Evolutionary conservation across 2,888 invertebrate genomes (phyloP).

Genomic region (Aplocera efformata): DNA sequence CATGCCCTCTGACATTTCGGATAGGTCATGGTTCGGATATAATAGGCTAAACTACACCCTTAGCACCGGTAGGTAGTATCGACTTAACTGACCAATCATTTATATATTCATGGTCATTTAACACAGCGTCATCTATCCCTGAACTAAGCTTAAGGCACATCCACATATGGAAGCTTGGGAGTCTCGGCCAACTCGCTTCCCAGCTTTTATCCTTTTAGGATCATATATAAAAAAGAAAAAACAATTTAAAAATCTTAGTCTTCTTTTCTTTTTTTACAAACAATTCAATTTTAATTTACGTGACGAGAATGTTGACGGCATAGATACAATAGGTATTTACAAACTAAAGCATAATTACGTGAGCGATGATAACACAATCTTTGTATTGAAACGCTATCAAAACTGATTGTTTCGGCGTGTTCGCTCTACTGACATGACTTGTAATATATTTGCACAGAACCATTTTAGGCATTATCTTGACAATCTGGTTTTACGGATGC

Average conservation of each 20-base stretch:
- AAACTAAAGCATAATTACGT: slow-evolving; percentile 5
- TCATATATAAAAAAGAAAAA: no score
- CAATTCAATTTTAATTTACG: no score
- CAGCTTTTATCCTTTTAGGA: no score
- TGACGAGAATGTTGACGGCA: neutral
- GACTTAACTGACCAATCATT: no score
- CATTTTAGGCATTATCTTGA: neutral
- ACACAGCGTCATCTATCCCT: no score
- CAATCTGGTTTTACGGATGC: neutral
- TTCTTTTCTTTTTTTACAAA: no score
- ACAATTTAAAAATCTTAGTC: no score
- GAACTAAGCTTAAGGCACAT: no score
- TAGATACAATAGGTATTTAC: neutral
- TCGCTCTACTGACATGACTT: slow-evolving; percentile 3
- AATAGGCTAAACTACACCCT: slow-evolving; percentile 14
- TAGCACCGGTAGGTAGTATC: no score
- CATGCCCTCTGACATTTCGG: slow-evolving; percentile 14
- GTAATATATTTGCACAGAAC: neutral
- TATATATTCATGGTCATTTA: no score
- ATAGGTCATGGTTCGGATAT: slow-evolving; percentile 7
- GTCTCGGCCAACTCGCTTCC: no score
- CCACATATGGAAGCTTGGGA: no score
- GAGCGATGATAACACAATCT: slow-evolving; percentile 1
- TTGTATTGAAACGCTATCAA: slow-evolving; percentile 2
- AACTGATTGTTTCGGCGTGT: slow-evolving; percentile 5